phyloP scores from a whole-genome alignment of 1,140 invertebrate genomes.

The Papilio helenus region DNA sequence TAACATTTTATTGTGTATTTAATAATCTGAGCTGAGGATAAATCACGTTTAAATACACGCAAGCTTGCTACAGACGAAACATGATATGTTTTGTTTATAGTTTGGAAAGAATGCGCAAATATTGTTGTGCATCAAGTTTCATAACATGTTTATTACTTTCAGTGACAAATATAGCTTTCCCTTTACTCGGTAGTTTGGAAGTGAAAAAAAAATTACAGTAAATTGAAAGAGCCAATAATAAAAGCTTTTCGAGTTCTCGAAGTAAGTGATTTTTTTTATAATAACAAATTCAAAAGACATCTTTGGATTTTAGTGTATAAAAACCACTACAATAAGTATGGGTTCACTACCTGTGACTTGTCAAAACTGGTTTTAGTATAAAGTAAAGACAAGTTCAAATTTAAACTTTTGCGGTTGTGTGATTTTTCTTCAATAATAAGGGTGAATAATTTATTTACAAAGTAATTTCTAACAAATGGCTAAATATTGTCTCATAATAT shows the following conservation, averaged over 20 bases:
- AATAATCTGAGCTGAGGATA: not conserved
- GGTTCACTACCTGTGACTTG: constrained; percentile 12
- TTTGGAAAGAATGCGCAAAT: not conserved
- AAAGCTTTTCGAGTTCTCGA: not conserved
- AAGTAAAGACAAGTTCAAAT: not conserved
- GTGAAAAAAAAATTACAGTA: not conserved
- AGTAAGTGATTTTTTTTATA: not conserved
- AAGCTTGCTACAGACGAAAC: not conserved
- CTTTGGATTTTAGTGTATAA: not conserved
- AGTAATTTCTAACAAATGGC: not conserved
- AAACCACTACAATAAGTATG: not conserved
- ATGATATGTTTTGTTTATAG: constrained; percentile 8
- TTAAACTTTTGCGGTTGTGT: not conserved
- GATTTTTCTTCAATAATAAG: not conserved
- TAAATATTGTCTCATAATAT: not conserved
- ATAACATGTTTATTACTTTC: not conserved
- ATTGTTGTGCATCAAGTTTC: not conserved
- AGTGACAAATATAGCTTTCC: too few relatives aligned
- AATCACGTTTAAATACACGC: not conserved
- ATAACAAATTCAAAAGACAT: not conserved
- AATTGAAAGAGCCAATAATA: not conserved
- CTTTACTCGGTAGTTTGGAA: too few relatives aligned
- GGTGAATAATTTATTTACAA: not conserved
- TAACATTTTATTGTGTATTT: not conserved
- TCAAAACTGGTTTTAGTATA: constrained; percentile 9